Evolutionary conservation across 2,888 invertebrate genomes (phyloP).

Genomic region (Drosophila recens): DNA sequence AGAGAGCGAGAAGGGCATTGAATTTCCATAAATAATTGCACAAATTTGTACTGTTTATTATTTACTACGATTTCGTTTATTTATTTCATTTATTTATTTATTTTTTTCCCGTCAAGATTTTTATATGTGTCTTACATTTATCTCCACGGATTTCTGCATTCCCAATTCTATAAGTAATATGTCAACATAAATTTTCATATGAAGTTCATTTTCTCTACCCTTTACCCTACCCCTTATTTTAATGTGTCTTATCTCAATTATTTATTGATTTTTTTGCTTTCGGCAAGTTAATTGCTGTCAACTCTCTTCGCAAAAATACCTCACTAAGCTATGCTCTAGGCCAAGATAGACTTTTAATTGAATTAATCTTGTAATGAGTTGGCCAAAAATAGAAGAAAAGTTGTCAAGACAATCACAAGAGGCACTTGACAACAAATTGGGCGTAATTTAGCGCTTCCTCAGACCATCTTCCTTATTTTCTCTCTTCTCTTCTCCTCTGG

Average conservation of each 20-base stretch:
- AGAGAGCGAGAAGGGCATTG: background rate
- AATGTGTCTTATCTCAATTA: background rate
- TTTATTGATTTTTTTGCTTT: background rate
- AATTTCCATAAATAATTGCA: constrained; percentile 59
- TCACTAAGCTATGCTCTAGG: constrained; percentile 10
- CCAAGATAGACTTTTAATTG: constrained; percentile 27
- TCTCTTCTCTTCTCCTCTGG: background rate
- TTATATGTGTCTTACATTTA: no score
- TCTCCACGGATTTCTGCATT: background rate
- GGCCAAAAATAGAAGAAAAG: constrained; percentile 40
- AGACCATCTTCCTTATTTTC: background rate
- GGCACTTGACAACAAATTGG: constrained; percentile 19
- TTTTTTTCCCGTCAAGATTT: no score
- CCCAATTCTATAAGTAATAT: background rate
- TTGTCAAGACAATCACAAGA: constrained; percentile 35
- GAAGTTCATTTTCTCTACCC: background rate
- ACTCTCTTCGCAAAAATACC: background rate
- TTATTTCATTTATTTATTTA: no score
- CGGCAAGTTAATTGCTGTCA: constrained; percentile 5
- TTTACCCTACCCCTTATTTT: no score
- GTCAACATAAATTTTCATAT: background rate
- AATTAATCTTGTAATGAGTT: constrained; percentile 26
- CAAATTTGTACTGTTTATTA: constrained; percentile 16
- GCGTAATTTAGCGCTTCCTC: constrained; percentile 3
- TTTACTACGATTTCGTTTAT: background rate